Evolutionary conservation across 1,140 invertebrate genomes (phyloP).

Genomic region (Zaprionus capensis): DNA sequence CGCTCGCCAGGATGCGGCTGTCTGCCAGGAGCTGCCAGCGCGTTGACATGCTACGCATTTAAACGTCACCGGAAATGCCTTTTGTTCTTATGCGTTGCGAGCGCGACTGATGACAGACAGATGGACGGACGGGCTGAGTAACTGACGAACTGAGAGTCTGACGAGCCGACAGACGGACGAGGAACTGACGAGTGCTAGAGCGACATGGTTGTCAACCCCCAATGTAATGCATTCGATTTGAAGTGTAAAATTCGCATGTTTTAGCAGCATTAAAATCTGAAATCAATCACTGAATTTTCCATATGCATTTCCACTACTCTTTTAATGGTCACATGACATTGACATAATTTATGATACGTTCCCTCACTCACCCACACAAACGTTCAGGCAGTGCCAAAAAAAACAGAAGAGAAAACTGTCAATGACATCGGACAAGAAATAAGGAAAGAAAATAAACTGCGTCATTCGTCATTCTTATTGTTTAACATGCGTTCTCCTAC

Average conservation of each 20-base stretch:
- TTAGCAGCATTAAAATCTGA: constrained; percentile 26
- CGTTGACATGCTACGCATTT: constrained; percentile 80
- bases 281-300: constrained; percentile 69
- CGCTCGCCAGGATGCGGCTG: constrained; percentile 73
- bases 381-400: constrained; percentile 44
- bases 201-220: constrained; percentile 23
- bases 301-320: constrained; percentile 52
- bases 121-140: constrained; percentile 11
- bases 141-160: constrained; percentile 12
- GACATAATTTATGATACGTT: constrained; percentile 73
- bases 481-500: constrained; percentile 48
- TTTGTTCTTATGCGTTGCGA: constrained; percentile 70
- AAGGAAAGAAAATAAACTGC: constrained; percentile 37
- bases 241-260: constrained; percentile 53
- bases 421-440: constrained; percentile 60
- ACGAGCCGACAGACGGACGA: background rate
- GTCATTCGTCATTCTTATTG: constrained; percentile 80
- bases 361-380: constrained; percentile 5
- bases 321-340: constrained; percentile 61
- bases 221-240: constrained; percentile 30
- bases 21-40: constrained; percentile 67
- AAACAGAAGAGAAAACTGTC: constrained; percentile 47
- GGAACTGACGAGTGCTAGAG: constrained; percentile 17
- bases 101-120: constrained; percentile 40
- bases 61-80: constrained; percentile 78